phyloP scores from a whole-genome alignment of 2,888 invertebrate genomes.

The Drosophila emarginata region DNA sequence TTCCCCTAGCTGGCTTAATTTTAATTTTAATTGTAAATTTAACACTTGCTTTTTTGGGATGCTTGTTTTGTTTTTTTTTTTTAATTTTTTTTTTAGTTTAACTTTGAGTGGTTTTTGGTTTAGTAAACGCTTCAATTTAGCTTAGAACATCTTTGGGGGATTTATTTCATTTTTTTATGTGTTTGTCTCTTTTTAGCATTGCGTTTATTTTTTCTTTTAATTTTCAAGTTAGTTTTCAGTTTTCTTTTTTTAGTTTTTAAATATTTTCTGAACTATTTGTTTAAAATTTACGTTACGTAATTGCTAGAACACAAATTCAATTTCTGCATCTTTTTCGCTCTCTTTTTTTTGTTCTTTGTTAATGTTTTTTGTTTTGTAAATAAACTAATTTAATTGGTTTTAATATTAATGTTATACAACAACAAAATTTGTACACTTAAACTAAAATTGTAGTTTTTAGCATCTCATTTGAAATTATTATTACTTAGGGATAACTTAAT shows the following conservation, averaged over 20 bases:
- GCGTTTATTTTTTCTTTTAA: conserved; percentile 49
- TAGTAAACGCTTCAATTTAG: conserved; percentile 63
- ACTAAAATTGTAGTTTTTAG: conserved; percentile 51
- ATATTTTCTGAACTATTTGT: conserved; percentile 27
- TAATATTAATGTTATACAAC: conserved; percentile 72
- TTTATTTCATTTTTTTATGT: conserved; percentile 45
- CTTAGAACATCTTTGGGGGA: conserved; percentile 67
- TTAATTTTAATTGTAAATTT: conserved; percentile 74
- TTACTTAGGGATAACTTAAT: conserved; percentile 69
- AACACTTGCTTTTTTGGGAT: conserved; percentile 64
- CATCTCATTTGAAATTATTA: conserved; percentile 43
- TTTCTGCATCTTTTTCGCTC: conserved; percentile 58
- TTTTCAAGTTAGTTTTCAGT: conserved; percentile 32
- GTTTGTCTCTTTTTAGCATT: conserved; percentile 46
- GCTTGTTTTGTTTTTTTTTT: conserved; percentile 44
- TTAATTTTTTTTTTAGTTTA: conserved; percentile 64
- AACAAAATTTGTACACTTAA: conserved; percentile 78
- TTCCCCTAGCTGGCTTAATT: conserved; percentile 59
- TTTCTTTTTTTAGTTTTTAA: conserved; percentile 48
- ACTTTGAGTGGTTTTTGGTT: conserved; percentile 57
- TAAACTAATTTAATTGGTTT: conserved; percentile 67
- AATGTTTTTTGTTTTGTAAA: conserved; percentile 38
- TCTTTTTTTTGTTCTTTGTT: conserved; percentile 50
- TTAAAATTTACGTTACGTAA: conserved; percentile 58
- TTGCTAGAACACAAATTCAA: conserved; percentile 79